Conservation (phyloP, 2,797 vertebrate genomes). For the Diplodus puntazzo region DNA sequence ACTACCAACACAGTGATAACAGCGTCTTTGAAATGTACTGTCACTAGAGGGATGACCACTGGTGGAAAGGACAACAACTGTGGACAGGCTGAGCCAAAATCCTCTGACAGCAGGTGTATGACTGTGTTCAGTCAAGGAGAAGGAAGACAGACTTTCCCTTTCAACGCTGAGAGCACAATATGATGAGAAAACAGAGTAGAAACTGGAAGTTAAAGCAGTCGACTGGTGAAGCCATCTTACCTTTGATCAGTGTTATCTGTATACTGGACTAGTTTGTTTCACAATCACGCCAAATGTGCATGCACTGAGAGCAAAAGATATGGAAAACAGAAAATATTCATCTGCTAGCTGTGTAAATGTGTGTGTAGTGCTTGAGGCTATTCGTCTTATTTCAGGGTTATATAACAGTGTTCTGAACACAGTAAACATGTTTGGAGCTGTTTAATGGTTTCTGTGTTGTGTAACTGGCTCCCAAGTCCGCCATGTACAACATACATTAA, state of each 20-base stretch:
- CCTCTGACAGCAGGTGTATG: slow-evolving; percentile 36
- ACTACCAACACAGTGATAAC: slow-evolving; percentile 42
- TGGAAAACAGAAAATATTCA: background rate
- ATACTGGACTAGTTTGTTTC: background rate
- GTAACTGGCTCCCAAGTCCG: background rate
- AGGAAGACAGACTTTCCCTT: background rate
- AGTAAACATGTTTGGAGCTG: slow-evolving; percentile 2
- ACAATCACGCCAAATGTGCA: background rate
- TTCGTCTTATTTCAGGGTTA: slow-evolving; percentile 12
- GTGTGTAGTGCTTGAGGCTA: slow-evolving; percentile 1
- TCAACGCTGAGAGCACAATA: slow-evolving; percentile 24
- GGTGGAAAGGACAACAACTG: slow-evolving; percentile 22
- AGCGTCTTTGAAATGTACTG: slow-evolving; percentile 62
- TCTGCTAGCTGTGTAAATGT: slow-evolving; percentile 10
- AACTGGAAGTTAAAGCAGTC: background rate
- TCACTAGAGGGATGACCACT: slow-evolving; percentile 22
- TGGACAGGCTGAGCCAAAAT: slow-evolving; percentile 42
- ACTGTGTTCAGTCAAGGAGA: slow-evolving; percentile 18
- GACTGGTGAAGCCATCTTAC: background rate
- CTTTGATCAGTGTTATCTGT: background rate
- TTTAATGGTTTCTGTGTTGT: slow-evolving; percentile 28
- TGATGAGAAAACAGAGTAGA: slow-evolving; percentile 1
- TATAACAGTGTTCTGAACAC: slow-evolving; percentile 21
- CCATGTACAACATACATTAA: background rate
- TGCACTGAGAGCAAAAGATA: slow-evolving; percentile 10